These are phyloP conservation scores for Doris montereyensis DNA, from an alignment of 2,888 invertebrate genomes.

Conservation along the genomic window DNA sequence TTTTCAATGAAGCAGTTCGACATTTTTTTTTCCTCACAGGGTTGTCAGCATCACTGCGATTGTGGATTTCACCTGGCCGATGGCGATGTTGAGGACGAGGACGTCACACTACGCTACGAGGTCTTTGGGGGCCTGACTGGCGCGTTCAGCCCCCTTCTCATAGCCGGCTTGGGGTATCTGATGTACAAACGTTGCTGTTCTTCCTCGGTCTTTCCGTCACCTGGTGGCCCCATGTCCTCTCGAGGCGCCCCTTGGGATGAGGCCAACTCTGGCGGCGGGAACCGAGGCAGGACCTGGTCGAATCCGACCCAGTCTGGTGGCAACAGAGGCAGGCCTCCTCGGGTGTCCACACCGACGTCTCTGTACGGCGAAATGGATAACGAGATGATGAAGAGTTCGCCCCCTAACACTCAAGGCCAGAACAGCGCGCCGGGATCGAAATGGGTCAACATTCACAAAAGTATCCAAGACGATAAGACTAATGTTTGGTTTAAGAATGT, in stretches of 20 bases:
- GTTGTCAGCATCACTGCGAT: slow-evolving; percentile 11
- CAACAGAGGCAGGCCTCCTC: background rate
- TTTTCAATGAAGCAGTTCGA: too few species aligned
- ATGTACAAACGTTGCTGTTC: background rate
- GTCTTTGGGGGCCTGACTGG: background rate
- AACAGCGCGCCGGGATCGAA: background rate
- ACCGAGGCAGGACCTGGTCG: background rate
- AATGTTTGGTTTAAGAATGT: slow-evolving; percentile 12
- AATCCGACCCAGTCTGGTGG: background rate
- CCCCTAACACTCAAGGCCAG: background rate
- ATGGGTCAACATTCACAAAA: slow-evolving; percentile 1
- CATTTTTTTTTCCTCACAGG: too few species aligned
- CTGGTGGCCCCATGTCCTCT: background rate
- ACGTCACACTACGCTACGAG: background rate
- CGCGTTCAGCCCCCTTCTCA: background rate
- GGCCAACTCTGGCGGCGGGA: too few species aligned
- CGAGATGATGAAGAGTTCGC: background rate
- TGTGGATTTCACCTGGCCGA: background rate
- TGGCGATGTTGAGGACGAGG: background rate
- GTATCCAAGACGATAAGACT: background rate
- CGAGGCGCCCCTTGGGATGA: background rate
- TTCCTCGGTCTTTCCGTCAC: background rate
- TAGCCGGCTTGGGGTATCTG: background rate
- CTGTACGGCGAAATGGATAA: slow-evolving; percentile 10
- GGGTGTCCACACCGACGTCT: background rate